These are phyloP conservation scores for Caloenas nicobarica DNA, from an alignment of 2,113 vertebrate genomes.

Conservation along the genomic window DNA sequence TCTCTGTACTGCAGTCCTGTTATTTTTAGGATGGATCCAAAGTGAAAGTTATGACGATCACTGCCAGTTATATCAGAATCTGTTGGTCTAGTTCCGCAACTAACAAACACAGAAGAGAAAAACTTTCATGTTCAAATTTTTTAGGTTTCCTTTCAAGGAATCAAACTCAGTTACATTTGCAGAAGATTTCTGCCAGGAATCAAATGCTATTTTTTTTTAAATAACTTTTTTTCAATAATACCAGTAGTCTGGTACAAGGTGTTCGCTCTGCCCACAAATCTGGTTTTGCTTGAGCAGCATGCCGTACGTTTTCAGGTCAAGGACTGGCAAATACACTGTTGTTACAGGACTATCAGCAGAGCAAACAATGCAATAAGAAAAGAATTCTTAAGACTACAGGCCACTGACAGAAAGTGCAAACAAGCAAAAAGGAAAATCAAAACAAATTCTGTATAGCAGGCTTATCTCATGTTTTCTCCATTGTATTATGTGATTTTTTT, in stretches of 20 bases:
- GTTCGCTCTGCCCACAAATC: not conserved
- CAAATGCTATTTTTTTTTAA: not conserved
- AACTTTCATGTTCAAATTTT: not conserved
- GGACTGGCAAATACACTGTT: not conserved
- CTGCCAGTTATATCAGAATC: conserved; percentile 86
- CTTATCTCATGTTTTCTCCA: not conserved
- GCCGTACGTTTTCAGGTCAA: not conserved
- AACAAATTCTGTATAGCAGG: not conserved
- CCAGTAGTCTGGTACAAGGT: not conserved
- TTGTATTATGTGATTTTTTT: not conserved
- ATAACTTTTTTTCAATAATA: not conserved
- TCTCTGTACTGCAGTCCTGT: conserved; percentile 94
- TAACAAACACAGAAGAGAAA: conserved; percentile 54
- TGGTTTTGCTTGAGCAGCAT: not conserved
- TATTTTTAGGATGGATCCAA: conserved; percentile 88
- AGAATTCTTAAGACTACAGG: not conserved
- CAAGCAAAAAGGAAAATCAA: not conserved
- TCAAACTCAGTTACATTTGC: not conserved
- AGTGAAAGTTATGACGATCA: conserved; percentile 86
- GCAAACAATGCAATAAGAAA: not conserved
- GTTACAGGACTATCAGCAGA: not conserved
- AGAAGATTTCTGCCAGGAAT: not conserved
- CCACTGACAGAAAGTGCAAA: not conserved
- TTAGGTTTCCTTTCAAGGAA: not conserved
- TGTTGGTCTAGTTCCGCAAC: conserved; percentile 76